Evolutionary conservation across 2,113 vertebrate genomes (phyloP).

Genomic region (Tamias sibiricus): DNA sequence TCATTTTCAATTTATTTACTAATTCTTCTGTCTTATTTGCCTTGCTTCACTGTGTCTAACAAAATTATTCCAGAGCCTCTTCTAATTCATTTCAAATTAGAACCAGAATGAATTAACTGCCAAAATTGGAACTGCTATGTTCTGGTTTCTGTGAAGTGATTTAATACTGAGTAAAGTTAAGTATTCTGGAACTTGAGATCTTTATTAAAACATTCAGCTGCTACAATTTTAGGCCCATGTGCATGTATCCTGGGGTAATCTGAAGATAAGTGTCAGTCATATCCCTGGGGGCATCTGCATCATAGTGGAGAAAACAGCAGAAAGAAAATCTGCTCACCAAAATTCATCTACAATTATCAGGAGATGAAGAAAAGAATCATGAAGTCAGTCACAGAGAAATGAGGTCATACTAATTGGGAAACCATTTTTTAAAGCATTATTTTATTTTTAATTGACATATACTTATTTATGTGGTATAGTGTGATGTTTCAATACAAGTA

Average conservation of each 20-base stretch:
- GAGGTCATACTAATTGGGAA: no score
- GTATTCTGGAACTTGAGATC: slow-evolving; percentile 19
- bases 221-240: neutral
- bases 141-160: slow-evolving; percentile 18
- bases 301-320: neutral
- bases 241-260: neutral
- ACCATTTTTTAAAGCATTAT: neutral
- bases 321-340: neutral
- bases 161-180: neutral
- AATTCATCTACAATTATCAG: neutral
- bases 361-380: neutral
- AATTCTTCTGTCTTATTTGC: neutral
- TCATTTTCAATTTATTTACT: slow-evolving; percentile 26
- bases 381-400: neutral
- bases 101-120: slow-evolving; percentile 52
- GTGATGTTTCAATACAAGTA: neutral
- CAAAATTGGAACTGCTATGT: neutral
- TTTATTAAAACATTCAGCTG: neutral
- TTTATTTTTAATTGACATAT: neutral
- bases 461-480: neutral
- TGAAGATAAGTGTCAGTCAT: neutral
- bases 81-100: slow-evolving; percentile 34
- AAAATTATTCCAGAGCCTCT: slow-evolving; percentile 30
- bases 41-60: neutral
- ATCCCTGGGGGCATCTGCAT: neutral